These are phyloP conservation scores for Tetranychus urticae DNA, from an alignment of 1,140 invertebrate genomes.

Conservation along the genomic window DNA sequence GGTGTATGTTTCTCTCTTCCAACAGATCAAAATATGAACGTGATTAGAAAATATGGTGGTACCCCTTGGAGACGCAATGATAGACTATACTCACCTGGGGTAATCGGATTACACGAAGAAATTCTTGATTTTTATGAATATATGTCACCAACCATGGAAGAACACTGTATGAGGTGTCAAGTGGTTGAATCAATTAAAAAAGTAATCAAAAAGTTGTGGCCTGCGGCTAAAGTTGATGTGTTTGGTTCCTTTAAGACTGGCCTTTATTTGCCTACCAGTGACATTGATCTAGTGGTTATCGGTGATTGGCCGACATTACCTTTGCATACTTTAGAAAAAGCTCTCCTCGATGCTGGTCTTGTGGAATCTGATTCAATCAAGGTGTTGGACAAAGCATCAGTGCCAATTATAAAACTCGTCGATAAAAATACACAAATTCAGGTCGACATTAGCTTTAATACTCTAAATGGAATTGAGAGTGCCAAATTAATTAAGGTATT, in stretches of 20 bases:
- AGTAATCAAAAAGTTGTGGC: slow-evolving; percentile 66
- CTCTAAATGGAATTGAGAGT: slow-evolving; percentile 81
- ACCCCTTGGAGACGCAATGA: slow-evolving; percentile 3
- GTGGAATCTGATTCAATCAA: slow-evolving; percentile 67
- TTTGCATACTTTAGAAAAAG: slow-evolving; percentile 63
- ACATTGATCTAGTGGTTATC: slow-evolving; percentile 90
- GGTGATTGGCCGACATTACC: slow-evolving; percentile 80
- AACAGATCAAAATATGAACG: too few species aligned
- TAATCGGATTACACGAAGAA: slow-evolving; percentile 60
- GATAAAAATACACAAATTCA: slow-evolving; percentile 74
- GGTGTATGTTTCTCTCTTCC: too few species aligned
- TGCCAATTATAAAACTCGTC: slow-evolving; percentile 92
- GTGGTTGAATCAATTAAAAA: slow-evolving; percentile 65
- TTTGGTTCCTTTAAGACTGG: slow-evolving; percentile 81
- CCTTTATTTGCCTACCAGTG: slow-evolving; percentile 81
- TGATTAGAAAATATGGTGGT: background rate
- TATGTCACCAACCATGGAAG: slow-evolving; percentile 64
- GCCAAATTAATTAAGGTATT: slow-evolving; percentile 66
- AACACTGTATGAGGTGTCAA: slow-evolving; percentile 55
- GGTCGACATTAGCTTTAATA: slow-evolving; percentile 92
- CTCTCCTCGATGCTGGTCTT: slow-evolving; percentile 61
- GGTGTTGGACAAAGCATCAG: slow-evolving; percentile 83
- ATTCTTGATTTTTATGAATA: slow-evolving; percentile 86
- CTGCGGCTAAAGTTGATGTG: slow-evolving; percentile 38
- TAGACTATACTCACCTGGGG: slow-evolving; percentile 3